Percentiles rank a stretch among this genome's conserved stretches.
Evolutionary conservation across 2,888 invertebrate genomes (phyloP).

Genomic region (Drosophila mercatorum): DNA sequence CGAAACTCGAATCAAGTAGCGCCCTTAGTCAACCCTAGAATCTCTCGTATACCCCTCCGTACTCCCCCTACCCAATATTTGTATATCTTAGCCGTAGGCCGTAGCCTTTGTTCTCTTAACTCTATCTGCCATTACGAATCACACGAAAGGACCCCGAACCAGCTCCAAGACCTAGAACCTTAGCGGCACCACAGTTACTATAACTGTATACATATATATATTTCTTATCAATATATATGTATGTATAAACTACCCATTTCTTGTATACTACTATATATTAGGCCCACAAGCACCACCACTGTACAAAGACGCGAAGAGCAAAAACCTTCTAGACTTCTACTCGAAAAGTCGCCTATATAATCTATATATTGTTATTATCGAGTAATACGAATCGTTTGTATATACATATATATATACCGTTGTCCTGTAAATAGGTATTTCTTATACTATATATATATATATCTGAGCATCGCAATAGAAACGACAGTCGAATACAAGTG

Average conservation of each 20-base stretch:
- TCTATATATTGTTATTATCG: constrained; percentile 16
- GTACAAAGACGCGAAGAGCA: constrained; percentile 40
- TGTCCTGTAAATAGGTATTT: constrained; percentile 44
- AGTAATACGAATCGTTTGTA: constrained; percentile 28
- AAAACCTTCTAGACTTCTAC: constrained; percentile 19
- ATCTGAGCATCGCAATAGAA: constrained; percentile 41
- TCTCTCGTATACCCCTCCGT: constrained; percentile 3
- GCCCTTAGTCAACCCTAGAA: constrained; percentile 18
- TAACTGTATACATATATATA: not conserved
- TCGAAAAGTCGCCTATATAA: constrained; percentile 27
- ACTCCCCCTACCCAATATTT: constrained; percentile 9
- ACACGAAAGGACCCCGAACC: constrained; percentile 25
- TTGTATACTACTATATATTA: constrained; percentile 5
- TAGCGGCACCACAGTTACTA: constrained; percentile 45
- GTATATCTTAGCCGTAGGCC: constrained; percentile 16
- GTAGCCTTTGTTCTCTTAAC: constrained; percentile 17
- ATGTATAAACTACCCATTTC: not conserved
- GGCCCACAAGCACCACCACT: constrained; percentile 48
- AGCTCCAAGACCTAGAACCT: constrained; percentile 13
- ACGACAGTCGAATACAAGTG: constrained; percentile 55
- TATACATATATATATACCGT: constrained; percentile 19
- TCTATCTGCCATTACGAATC: constrained; percentile 19
- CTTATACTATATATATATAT: constrained; percentile 6
- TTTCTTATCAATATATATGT: constrained; percentile 3
- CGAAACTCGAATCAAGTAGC: constrained; percentile 23